A percentile compares a stretch with the other conserved stretches of the same genome.
phyloP scores from a whole-genome alignment of 2,888 invertebrate species.

The Tortricodes alternella region DNA sequence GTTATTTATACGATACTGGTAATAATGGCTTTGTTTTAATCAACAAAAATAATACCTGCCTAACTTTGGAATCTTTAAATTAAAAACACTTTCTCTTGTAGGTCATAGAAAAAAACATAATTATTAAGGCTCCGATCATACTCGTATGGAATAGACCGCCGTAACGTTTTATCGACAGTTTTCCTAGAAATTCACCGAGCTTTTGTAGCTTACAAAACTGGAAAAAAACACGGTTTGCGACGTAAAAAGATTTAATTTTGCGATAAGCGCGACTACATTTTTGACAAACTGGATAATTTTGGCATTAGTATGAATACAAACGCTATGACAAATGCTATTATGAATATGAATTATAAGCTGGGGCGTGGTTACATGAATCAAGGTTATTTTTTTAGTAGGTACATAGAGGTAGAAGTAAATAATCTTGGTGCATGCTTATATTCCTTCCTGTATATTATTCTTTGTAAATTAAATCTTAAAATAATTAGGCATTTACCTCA shows the following conservation, averaged over 20 bases:
- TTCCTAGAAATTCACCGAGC: slow-evolving; percentile 16
- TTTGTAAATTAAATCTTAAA: too few species aligned
- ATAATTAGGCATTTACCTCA: too few species aligned
- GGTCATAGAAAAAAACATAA: slow-evolving; percentile 19
- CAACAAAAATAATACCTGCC: too few species aligned
- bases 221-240: slow-evolving; percentile 9
- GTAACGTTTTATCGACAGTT: slow-evolving; percentile 32
- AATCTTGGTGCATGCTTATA: too few species aligned
- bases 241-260: slow-evolving; percentile 23
- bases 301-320: slow-evolving; percentile 7
- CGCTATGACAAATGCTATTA: background rate
- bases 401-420: too few species aligned
- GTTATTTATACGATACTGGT: too few species aligned
- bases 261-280: slow-evolving; percentile 2
- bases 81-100: too few species aligned
- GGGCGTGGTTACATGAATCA: too few species aligned
- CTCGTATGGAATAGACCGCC: slow-evolving; percentile 26
- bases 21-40: too few species aligned
- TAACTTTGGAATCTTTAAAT: too few species aligned
- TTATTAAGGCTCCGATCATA: slow-evolving; percentile 21
- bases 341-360: slow-evolving; percentile 20
- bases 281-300: slow-evolving; percentile 3
- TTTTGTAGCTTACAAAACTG: slow-evolving; percentile 17
- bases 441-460: too few species aligned
- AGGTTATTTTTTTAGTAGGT: too few species aligned